Percentiles rank a stretch among this genome's conserved stretches.
Conservation (phyloP, 2,113 vertebrate genomes). For the Dasyprocta punctata region DNA sequence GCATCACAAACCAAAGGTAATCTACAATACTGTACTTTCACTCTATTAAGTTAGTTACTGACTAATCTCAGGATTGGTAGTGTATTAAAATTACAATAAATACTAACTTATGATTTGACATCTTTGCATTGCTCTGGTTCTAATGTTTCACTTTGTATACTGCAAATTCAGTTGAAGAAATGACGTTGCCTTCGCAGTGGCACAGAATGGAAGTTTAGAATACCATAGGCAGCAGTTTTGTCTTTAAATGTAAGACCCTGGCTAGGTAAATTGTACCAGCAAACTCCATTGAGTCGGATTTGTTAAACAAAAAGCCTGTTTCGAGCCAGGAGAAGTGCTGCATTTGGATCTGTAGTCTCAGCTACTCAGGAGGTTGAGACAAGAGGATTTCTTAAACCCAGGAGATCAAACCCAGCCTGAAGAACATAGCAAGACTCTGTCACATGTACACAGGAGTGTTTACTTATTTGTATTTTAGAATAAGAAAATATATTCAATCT, state of each 20-base stretch:
- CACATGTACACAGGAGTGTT: neutral
- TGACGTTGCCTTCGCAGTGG: neutral
- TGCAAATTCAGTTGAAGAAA: constrained; percentile 14
- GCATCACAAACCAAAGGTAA: constrained; percentile 47
- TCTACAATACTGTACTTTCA: neutral
- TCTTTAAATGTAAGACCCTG: neutral
- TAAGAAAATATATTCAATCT: neutral
- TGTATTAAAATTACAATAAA: constrained; percentile 35
- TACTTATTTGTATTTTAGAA: constrained; percentile 33
- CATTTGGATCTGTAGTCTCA: neutral
- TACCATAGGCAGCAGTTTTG: neutral
- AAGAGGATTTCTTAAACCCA: neutral
- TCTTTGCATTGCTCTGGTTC: constrained; percentile 6
- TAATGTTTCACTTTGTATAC: neutral
- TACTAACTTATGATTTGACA: neutral
- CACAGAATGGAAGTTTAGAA: neutral
- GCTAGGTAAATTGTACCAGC: neutral
- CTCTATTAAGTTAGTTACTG: neutral
- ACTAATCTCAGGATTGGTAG: neutral
- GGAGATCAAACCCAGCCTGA: neutral
- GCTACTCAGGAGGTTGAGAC: neutral
- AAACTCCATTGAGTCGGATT: neutral
- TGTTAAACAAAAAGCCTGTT: neutral
- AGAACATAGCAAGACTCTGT: neutral
- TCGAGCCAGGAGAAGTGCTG: neutral